Evolutionary conservation across 2,113 vertebrate species (phyloP).

Genomic region (Sardina pilchardus): DNA sequence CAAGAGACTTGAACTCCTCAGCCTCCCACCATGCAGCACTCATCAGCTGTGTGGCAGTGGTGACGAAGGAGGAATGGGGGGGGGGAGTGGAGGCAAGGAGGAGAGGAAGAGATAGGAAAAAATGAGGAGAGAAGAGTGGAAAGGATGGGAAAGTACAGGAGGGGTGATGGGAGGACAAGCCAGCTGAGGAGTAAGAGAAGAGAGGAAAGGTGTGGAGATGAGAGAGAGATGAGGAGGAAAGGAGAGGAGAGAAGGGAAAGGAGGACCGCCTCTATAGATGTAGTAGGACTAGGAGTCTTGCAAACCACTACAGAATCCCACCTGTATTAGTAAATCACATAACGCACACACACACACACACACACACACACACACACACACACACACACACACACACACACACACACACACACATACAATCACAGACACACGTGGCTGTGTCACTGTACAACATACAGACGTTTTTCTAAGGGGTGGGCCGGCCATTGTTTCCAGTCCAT

Average conservation of each 20-base stretch:
- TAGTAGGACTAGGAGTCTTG: background rate
- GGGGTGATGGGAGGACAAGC: no score
- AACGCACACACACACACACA: constrained; percentile 16
- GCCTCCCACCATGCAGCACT: background rate
- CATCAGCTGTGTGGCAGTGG: background rate
- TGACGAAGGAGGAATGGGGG: background rate
- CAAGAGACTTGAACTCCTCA: constrained; percentile 35
- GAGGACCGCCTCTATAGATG: background rate
- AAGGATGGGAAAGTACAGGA: no score
- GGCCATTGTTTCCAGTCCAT: background rate
- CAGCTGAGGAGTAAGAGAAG: background rate
- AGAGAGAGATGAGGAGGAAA: background rate
- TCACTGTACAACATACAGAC: constrained; percentile 22
- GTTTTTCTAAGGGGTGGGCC: background rate
- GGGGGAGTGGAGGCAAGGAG: background rate
- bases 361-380: constrained; percentile 1
- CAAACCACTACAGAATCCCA: background rate
- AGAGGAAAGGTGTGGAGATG: background rate
- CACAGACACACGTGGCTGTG: background rate
- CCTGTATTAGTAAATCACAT: no score
- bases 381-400: constrained; percentile 21
- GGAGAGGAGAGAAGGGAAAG: background rate
- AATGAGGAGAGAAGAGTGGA: background rate
- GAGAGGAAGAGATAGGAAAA: background rate
- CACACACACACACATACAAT: constrained; percentile 11